Percentiles rank a stretch among this genome's conserved stretches.
These are phyloP conservation scores for Neodiprion lecontei DNA, from an alignment of 1,140 invertebrate genomes.

Conservation along the genomic window DNA sequence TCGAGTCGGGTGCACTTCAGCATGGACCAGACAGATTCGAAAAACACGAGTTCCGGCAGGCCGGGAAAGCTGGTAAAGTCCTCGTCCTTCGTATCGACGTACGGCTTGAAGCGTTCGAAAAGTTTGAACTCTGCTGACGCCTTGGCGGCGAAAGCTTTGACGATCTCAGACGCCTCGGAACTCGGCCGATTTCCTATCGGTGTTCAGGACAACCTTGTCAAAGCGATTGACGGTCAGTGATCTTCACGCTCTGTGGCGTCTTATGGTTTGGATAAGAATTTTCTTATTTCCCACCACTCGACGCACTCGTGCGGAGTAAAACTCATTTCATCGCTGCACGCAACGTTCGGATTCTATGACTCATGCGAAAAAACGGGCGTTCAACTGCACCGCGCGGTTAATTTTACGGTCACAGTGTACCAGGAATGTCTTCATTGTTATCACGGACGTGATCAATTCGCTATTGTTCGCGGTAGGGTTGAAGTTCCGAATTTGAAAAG, in stretches of 20 bases:
- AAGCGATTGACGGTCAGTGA: conserved; percentile 69
- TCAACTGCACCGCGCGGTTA: too few species aligned
- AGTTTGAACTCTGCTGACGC: conserved; percentile 78
- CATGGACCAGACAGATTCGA: conserved; percentile 46
- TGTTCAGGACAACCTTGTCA: conserved; percentile 74
- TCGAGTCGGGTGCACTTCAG: conserved; percentile 65
- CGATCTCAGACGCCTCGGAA: conserved; percentile 72
- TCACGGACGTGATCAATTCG: too few species aligned
- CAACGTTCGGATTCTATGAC: too few species aligned
- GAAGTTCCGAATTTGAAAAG: too few species aligned
- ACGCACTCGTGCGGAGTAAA: background rate
- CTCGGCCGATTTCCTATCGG: conserved; percentile 76
- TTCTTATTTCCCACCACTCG: background rate
- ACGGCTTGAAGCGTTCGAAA: conserved; percentile 80
- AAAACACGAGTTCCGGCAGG: conserved; percentile 36
- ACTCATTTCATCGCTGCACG: background rate
- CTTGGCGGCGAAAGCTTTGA: conserved; percentile 62
- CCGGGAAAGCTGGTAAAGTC: conserved; percentile 58
- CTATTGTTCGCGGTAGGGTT: too few species aligned
- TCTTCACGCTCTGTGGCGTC: conserved; percentile 1
- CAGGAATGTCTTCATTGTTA: too few species aligned
- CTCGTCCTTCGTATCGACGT: conserved; percentile 56
- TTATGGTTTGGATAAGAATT: background rate
- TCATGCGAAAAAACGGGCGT: too few species aligned
- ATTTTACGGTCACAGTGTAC: too few species aligned